These are phyloP conservation scores for Holotrichia oblita DNA, from an alignment of 1,140 invertebrate species.

Conservation along the genomic window DNA sequence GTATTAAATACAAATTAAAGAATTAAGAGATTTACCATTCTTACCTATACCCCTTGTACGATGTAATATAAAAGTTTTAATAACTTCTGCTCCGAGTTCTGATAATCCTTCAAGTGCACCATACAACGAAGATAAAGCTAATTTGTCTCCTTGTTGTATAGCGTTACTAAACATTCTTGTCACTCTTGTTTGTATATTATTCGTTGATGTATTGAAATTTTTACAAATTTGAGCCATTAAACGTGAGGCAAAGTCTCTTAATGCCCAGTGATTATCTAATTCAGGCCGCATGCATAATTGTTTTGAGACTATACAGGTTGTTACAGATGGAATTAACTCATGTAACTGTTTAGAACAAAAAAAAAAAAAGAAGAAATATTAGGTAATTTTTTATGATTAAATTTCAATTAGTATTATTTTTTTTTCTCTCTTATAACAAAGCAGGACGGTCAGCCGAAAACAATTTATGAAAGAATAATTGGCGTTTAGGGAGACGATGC, in stretches of 20 bases:
- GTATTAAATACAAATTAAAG: background rate
- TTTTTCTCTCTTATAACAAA: no score
- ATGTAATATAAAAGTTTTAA: conserved; percentile 93
- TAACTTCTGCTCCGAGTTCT: conserved; percentile 93
- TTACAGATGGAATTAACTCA: conserved; percentile 95
- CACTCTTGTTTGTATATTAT: conserved; percentile 94
- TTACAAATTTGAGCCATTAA: conserved; percentile 96
- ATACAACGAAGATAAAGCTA: conserved; percentile 90
- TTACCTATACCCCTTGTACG: conserved; percentile 86
- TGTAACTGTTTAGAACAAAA: conserved; percentile 76
- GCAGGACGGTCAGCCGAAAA: no score
- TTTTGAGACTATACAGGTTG: conserved; percentile 96
- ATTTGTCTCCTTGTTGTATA: conserved; percentile 82
- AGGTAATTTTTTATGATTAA: no score
- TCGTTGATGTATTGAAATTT: conserved; percentile 96
- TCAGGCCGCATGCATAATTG: conserved; percentile 96
- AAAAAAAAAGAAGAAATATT: no score
- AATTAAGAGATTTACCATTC: background rate
- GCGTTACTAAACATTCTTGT: conserved; percentile 82
- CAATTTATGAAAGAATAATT: no score
- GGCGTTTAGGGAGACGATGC: no score
- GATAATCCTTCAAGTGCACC: conserved; percentile 91
- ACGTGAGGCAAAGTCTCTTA: conserved; percentile 95
- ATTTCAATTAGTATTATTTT: no score
- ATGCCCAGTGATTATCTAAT: conserved; percentile 98